phyloP scores from a whole-genome alignment of 2,797 vertebrate species.

The Coregonus sp. region DNA sequence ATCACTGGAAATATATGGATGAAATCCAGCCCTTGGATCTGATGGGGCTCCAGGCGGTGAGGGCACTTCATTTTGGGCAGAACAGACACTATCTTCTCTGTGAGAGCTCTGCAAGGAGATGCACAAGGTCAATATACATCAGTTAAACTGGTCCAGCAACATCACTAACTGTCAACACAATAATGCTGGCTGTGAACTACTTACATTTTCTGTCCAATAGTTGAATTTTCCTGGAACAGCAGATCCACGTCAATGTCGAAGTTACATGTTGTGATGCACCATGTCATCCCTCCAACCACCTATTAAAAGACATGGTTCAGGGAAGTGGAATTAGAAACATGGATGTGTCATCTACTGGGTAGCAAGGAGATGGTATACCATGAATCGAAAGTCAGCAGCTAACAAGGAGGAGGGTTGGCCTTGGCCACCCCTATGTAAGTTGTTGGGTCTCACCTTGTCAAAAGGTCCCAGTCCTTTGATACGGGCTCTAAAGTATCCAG shows the following conservation, averaged over 20 bases:
- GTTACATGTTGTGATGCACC: conserved; percentile 97
- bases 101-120: conserved; percentile 82
- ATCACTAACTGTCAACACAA: background rate
- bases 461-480: conserved; percentile 97
- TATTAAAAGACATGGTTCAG: conserved; percentile 53
- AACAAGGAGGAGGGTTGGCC: background rate
- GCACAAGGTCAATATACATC: background rate
- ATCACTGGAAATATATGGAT: conserved; percentile 98
- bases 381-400: background rate
- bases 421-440: background rate
- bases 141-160: background rate
- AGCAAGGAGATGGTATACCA: background rate
- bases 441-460: conserved; percentile 83
- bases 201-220: conserved; percentile 98
- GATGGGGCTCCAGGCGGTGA: conserved; percentile 94
- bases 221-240: conserved; percentile 97
- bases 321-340: background rate
- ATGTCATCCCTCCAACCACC: conserved; percentile 98
- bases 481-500: conserved; percentile 94
- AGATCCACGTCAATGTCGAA: conserved; percentile 95
- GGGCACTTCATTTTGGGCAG: conserved; percentile 98
- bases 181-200: conserved; percentile 38
- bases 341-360: background rate
- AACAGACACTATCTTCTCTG: conserved; percentile 97
- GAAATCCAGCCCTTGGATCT: conserved; percentile 97